Percentiles rank a stretch among this genome's conserved stretches.
These are phyloP conservation scores for Orthosia cruda DNA, from an alignment of 2,888 invertebrate species.

Conservation along the genomic window DNA sequence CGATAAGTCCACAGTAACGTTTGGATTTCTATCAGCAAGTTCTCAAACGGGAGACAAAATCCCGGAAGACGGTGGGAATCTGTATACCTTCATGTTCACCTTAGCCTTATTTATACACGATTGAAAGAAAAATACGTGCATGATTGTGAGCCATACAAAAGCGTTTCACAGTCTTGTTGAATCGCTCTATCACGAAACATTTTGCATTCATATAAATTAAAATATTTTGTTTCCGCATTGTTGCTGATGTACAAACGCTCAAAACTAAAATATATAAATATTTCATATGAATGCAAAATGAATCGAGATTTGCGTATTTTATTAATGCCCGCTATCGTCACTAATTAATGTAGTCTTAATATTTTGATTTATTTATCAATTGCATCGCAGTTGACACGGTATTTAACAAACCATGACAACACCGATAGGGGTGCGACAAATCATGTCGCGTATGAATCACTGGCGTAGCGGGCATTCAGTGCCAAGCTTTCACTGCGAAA, in stretches of 20 bases:
- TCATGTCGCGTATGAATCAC: slow-evolving; percentile 62
- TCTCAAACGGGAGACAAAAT: slow-evolving; percentile 83
- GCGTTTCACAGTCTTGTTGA: slow-evolving; percentile 54
- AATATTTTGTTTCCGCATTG: slow-evolving; percentile 29
- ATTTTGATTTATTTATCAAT: slow-evolving; percentile 58
- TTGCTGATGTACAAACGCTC: slow-evolving; percentile 11
- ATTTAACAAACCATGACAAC: slow-evolving; percentile 57
- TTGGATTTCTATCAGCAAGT: slow-evolving; percentile 68
- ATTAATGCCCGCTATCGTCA: slow-evolving; percentile 34
- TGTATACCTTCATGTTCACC: slow-evolving; percentile 85
- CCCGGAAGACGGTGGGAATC: slow-evolving; percentile 85
- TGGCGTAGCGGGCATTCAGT: slow-evolving; percentile 38
- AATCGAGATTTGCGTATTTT: slow-evolving; percentile 26
- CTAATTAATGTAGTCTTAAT: slow-evolving; percentile 43
- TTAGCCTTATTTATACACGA: slow-evolving; percentile 86
- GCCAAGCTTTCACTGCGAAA: slow-evolving; percentile 60
- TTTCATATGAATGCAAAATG: slow-evolving; percentile 17
- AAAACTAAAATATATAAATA: slow-evolving; percentile 36
- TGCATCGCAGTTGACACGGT: slow-evolving; percentile 54
- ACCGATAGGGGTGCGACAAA: slow-evolving; percentile 57
- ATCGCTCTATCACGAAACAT: slow-evolving; percentile 27
- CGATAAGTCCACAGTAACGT: slow-evolving; percentile 55
- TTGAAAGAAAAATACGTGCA: slow-evolving; percentile 84
- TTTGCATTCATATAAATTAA: slow-evolving; percentile 8
- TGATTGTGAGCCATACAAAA: slow-evolving; percentile 76